These are phyloP conservation scores for Xiphophorus hellerii DNA, from an alignment of 2,113 vertebrate genomes.

Conservation along the genomic window DNA sequence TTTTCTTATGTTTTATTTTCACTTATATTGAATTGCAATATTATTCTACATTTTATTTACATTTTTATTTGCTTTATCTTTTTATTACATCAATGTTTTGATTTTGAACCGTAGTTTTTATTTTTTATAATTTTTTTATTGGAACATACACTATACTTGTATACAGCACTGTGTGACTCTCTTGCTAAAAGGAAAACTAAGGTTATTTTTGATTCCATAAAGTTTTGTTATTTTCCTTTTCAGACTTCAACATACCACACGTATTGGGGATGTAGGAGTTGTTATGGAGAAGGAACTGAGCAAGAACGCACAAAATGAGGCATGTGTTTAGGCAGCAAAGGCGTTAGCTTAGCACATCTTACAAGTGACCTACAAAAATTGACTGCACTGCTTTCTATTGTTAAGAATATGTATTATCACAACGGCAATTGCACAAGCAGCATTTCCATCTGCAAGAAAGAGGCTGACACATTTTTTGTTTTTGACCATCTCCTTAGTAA, in stretches of 20 bases:
- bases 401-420: background rate
- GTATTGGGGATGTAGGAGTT: too few relatives aligned
- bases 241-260: too few relatives aligned
- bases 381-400: background rate
- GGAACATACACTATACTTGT: background rate
- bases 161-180: background rate
- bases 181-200: too few relatives aligned
- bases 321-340: background rate
- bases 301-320: background rate
- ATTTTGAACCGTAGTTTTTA: too few relatives aligned
- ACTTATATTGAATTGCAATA: too few relatives aligned
- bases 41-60: too few relatives aligned
- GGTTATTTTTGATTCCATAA: too few relatives aligned
- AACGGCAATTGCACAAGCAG: background rate
- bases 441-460: background rate
- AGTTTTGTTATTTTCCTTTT: too few relatives aligned
- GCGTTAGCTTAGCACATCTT: background rate
- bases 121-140: too few relatives aligned
- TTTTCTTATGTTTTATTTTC: background rate
- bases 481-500: background rate
- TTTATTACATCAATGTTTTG: too few relatives aligned
- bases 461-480: background rate
- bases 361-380: background rate
- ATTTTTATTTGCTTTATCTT: too few relatives aligned
- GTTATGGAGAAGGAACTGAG: background rate